A percentile compares a stretch with the other conserved stretches of the same genome.
Conservation (phyloP, 2,797 vertebrate species). For the Falco biarmicus region DNA sequence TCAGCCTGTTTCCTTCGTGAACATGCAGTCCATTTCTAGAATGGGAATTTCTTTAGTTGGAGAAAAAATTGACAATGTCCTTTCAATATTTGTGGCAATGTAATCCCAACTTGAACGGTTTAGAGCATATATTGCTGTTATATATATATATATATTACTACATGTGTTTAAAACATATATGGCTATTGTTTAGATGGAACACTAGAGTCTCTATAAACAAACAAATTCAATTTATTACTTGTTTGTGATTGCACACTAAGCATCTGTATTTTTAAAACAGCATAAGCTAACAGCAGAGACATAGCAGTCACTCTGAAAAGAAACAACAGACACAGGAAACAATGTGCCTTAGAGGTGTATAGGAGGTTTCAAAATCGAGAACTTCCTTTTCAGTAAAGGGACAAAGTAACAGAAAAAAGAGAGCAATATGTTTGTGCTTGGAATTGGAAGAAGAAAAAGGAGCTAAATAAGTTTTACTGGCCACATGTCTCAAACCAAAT, state of each 20-base stretch:
- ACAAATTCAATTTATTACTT: background rate
- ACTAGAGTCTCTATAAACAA: background rate
- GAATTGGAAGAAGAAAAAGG: background rate
- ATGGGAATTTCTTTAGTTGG: background rate
- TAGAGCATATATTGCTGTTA: background rate
- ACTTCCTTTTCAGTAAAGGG: constrained; percentile 22
- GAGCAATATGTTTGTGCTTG: background rate
- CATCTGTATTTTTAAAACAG: background rate
- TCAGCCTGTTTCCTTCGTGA: background rate
- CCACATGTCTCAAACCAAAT: background rate
- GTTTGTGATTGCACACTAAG: background rate
- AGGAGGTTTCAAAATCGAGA: background rate
- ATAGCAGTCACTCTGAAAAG: background rate
- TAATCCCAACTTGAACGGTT: background rate
- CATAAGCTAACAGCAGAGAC: background rate
- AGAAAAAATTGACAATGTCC: background rate
- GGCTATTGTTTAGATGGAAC: background rate
- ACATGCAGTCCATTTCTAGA: background rate
- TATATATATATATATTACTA: too few species aligned
- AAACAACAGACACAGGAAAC: constrained; percentile 49
- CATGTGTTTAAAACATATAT: background rate
- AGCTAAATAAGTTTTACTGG: background rate
- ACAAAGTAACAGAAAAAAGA: background rate
- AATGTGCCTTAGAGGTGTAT: background rate
- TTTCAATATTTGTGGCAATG: background rate